A percentile compares a stretch with the other conserved stretches of the same genome.
phyloP scores from a whole-genome alignment of 2,888 invertebrate species.

The Noctua janthe region DNA sequence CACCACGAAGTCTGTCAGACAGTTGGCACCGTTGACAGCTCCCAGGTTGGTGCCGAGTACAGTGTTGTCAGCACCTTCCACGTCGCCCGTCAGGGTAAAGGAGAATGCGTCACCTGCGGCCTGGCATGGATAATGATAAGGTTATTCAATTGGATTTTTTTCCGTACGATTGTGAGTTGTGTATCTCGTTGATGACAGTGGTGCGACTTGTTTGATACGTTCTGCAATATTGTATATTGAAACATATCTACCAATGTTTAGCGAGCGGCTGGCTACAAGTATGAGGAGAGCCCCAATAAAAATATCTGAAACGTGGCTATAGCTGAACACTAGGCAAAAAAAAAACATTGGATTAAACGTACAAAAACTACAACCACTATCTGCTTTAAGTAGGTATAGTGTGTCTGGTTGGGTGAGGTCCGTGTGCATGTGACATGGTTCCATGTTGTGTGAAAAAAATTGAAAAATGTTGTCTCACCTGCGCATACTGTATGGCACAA shows the following conservation, averaged over 20 bases:
- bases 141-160: conserved; percentile 1
- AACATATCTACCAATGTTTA: background rate
- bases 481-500: conserved; percentile 93
- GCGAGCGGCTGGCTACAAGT: background rate
- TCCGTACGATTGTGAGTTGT: background rate
- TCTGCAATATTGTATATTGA: background rate
- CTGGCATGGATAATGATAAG: conserved; percentile 65
- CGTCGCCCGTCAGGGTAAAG: conserved; percentile 93
- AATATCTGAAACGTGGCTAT: background rate
- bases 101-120: conserved; percentile 89
- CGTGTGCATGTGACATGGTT: background rate
- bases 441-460: background rate
- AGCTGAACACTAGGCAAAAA: background rate
- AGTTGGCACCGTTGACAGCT: conserved; percentile 90
- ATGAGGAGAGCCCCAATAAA: background rate
- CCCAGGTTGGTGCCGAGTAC: conserved; percentile 90
- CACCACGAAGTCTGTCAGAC: conserved; percentile 93
- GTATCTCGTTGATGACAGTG: background rate
- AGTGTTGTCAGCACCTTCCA: conserved; percentile 91
- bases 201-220: background rate
- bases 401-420: background rate
- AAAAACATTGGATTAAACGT: background rate
- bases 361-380: background rate
- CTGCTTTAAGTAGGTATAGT: background rate
- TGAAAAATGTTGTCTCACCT: conserved; percentile 72